Evolutionary conservation across 2,113 vertebrate genomes (phyloP), one percentile per base, ranked within the genome.

Genomic region (Hyla sarda): DNA sequence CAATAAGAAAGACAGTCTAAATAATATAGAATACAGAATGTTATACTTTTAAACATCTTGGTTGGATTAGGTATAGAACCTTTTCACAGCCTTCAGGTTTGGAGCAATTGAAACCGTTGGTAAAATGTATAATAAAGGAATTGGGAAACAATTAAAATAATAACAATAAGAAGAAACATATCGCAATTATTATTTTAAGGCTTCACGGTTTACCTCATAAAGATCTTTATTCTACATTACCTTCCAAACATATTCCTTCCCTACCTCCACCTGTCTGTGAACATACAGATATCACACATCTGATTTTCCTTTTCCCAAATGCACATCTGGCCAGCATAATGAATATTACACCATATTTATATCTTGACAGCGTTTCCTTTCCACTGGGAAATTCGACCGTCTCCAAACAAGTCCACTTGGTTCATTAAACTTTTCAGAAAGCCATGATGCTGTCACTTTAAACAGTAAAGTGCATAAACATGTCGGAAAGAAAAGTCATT

Each of bases 401-500:
- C 73, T 87, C 80, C 79, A 76, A 80, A 87, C 67, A 82, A 65
- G n/a, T 32, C 82, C 45, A 58, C 50, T 87, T 34, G 71, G 62
- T 85, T 69, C 47, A 48, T 52, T 88, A 83, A 87, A 37, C 82
- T 34, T 32, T 81, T 74, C 65, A 86, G 76, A 71, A 50, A 83
- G 60, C 73, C 78, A 62, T 71, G 71, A 17, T 3, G 69, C 84
- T 87, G 77, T 69, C 79, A 78, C 54, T 58, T 75, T 82, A 69
- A 69, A 81, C 82, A 71, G 74, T 80, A 32, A 0, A 88, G 37
- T 58, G 85, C 87, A 72, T 71, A 85, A 88, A 88, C 87, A 87
- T 80, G 85, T 90, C 88, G 88, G 82, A 88, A 89, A 81, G 75
- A 77, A 89, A 80, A 91, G 88, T 87, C 88, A 88, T 90, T 88